Conservation (phyloP, 1,140 invertebrate genomes). For the Caenorhabditis latens region DNA sequence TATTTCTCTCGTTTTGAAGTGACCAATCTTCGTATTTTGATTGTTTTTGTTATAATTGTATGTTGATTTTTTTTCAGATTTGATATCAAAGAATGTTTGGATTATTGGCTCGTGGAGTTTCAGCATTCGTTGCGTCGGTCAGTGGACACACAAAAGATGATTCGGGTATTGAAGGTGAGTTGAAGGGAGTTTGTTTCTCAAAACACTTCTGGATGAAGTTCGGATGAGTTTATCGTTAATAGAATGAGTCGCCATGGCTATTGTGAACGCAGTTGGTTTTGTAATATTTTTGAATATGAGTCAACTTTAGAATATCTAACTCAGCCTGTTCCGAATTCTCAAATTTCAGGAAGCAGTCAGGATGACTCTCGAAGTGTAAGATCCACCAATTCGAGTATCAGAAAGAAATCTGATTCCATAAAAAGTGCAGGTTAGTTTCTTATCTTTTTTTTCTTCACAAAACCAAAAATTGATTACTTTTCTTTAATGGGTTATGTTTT, state of each 20-base stretch:
- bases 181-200: neutral
- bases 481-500: neutral
- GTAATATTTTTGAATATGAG: no score
- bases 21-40: no score
- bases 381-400: slow-evolving; percentile 25
- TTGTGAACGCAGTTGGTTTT: no score
- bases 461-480: no score
- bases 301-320: no score
- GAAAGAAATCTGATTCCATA: neutral
- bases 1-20: neutral
- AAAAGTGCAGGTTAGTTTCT: neutral
- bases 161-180: slow-evolving; percentile 6
- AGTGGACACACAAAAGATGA: slow-evolving; percentile 1
- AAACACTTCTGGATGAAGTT: no score
- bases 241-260: no score
- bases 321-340: no score
- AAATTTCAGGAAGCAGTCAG: slow-evolving; percentile 19
- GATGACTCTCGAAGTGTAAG: slow-evolving; percentile 27
- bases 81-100: slow-evolving; percentile 20
- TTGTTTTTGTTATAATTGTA: neutral
- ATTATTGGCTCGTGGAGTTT: slow-evolving; percentile 22
- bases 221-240: no score
- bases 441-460: neutral
- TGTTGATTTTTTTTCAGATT: neutral
- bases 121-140: slow-evolving; percentile 32